Evolutionary conservation across 2,113 vertebrate genomes (phyloP).

Genomic region (Cnemophilus loriae): DNA sequence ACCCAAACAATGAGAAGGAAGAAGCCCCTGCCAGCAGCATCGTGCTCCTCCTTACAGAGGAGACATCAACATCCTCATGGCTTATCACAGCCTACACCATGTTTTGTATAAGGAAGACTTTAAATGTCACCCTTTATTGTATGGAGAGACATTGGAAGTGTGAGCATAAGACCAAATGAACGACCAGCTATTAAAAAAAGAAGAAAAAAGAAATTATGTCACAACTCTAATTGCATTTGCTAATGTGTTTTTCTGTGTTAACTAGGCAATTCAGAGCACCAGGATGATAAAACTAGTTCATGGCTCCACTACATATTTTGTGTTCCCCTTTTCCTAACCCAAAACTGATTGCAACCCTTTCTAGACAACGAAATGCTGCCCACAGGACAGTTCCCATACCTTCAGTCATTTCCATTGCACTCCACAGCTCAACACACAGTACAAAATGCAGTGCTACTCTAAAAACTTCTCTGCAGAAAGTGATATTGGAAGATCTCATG

Average conservation of each 20-base stretch:
- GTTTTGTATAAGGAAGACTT: background rate
- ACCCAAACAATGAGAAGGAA: background rate
- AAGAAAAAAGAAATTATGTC: background rate
- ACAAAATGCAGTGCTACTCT: fast-evolving
- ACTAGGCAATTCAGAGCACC: background rate
- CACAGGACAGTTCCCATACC: background rate
- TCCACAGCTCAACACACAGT: background rate
- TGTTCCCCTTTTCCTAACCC: background rate
- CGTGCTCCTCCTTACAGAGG: background rate
- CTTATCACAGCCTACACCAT: background rate
- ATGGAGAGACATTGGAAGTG: background rate
- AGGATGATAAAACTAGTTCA: background rate
- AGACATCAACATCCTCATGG: background rate
- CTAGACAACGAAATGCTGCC: background rate
- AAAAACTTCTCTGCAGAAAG: background rate
- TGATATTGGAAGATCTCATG: background rate
- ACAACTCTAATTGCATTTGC: background rate
- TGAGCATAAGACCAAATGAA: background rate
- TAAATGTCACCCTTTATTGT: background rate
- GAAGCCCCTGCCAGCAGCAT: fast-evolving
- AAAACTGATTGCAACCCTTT: background rate
- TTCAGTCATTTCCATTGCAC: background rate
- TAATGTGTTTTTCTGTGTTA: background rate
- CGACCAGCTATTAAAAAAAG: background rate
- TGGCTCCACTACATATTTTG: background rate